Conservation (phyloP, 2,113 vertebrate species). For the Alosa alosa region DNA sequence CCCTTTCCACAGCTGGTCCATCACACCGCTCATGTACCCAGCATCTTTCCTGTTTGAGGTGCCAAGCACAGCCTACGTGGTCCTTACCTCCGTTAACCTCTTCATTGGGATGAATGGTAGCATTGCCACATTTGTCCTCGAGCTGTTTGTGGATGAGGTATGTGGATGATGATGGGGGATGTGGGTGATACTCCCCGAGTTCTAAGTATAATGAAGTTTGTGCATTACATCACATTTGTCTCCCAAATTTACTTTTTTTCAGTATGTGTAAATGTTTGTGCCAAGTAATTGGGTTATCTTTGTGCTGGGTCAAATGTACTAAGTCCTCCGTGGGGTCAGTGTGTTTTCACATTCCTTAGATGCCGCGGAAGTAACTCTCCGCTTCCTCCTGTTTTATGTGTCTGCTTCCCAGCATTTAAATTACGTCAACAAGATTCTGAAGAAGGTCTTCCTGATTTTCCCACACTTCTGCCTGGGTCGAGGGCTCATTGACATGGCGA, state of each 20-base stretch:
- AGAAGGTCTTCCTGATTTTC: constrained; percentile 78
- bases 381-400: constrained; percentile 9
- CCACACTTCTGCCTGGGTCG: constrained; percentile 80
- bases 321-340: background rate
- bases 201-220: background rate
- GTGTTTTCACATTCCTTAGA: background rate
- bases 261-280: background rate
- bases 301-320: background rate
- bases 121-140: constrained; percentile 77
- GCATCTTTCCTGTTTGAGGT: constrained; percentile 77
- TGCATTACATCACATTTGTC: background rate
- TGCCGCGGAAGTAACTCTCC: background rate
- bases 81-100: constrained; percentile 76
- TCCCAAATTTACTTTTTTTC: background rate
- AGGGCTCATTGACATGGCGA: constrained; percentile 80
- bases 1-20: constrained; percentile 69
- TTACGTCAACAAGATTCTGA: constrained; percentile 71
- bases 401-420: constrained; percentile 67
- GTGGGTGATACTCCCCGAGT: too few species aligned
- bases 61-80: constrained; percentile 78
- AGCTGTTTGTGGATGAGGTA: constrained; percentile 77
- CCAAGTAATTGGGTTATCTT: background rate
- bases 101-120: constrained; percentile 80
- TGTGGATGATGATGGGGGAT: background rate
- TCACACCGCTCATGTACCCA: constrained; percentile 81